Conservation (phyloP, 2,797 vertebrate species). For the Sebastiscus albofasciatus region DNA sequence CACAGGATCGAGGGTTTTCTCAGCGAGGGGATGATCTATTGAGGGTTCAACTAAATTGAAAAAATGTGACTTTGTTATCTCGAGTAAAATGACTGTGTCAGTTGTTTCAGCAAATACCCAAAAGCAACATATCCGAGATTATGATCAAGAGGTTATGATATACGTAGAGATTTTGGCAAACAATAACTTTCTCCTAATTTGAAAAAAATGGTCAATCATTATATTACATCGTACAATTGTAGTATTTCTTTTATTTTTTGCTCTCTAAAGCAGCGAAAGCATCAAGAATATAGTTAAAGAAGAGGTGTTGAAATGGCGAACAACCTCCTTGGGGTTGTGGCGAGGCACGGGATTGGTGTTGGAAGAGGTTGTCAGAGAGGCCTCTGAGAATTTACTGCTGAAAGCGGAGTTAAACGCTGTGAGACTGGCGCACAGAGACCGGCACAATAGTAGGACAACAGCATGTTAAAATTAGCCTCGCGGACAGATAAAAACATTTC, state of each 20-base stretch:
- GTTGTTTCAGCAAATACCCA: not conserved
- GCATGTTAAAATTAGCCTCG: slow-evolving; percentile 8
- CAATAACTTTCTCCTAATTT: not conserved
- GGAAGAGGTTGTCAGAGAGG: slow-evolving; percentile 24
- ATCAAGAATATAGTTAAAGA: slow-evolving; percentile 17
- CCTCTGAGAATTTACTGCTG: slow-evolving; percentile 38
- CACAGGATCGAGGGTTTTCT: slow-evolving; percentile 2
- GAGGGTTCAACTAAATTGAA: not conserved
- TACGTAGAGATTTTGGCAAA: not conserved
- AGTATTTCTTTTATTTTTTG: not conserved
- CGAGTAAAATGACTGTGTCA: not conserved
- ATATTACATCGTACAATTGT: not conserved
- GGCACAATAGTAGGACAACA: not conserved
- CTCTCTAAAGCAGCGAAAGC: slow-evolving; percentile 5
- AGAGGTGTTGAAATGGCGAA: slow-evolving; percentile 30
- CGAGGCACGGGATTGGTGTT: slow-evolving; percentile 17
- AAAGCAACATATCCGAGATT: not conserved
- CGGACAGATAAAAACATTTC: not conserved
- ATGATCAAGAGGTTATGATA: not conserved
- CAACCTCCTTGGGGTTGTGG: slow-evolving; percentile 7
- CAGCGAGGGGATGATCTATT: not conserved
- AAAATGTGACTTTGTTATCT: not conserved
- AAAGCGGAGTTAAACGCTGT: slow-evolving; percentile 46
- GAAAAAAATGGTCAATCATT: not conserved
- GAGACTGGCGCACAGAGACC: slow-evolving; percentile 15